Evolutionary conservation across 2,888 invertebrate species (phyloP), one percentile per base, ranked within the genome.

Genomic region (Hoplodrina blanda): DNA sequence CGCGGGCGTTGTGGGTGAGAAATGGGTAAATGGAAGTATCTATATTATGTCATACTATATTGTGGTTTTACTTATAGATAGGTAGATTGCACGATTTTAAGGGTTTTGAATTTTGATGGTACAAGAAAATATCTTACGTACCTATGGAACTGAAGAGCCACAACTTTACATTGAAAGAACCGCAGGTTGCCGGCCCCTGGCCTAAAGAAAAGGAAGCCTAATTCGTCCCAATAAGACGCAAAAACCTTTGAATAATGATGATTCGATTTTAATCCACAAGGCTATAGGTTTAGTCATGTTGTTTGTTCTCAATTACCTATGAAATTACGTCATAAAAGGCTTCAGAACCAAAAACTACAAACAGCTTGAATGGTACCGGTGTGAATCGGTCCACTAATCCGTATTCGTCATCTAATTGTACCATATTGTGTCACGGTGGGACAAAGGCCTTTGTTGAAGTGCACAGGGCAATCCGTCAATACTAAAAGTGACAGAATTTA

Each of bases 341-440:
- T n/a, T 60, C 19, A 53, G n/a, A 76, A 61, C 15, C 46, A 41
- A 71, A 75, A 57, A 55, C n/a, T 17, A 68, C 62, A 55, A 63
- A 37, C 41, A 44, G 46, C 53, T 57, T 53, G 30, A 74, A 71
- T 69, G 30, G 63, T 69, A 70, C 76, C 60, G 49, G 62, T 69
- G 67, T 71, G 67, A 76, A 82, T 71, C 67, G 59, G 62, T 53
- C 53, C 44, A 71, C 57, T 70, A 63, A 64, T 62, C 72, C 62
- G 65, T 70, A 76, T 80, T 71, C 56, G 71, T 82, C 81, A 81
- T 82, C 70, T 80, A 82, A 81, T 82, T 73, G 66, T 73, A 59
- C 52, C 25, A 56, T 67, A 76, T 69, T 49, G 70, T 71, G 67
- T 54, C 80, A 76, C 53, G 50, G 57, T 61, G 46, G 76, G 62